Evolutionary conservation across 2,888 invertebrate genomes (phyloP).

Genomic region (Ceramica pisi): DNA sequence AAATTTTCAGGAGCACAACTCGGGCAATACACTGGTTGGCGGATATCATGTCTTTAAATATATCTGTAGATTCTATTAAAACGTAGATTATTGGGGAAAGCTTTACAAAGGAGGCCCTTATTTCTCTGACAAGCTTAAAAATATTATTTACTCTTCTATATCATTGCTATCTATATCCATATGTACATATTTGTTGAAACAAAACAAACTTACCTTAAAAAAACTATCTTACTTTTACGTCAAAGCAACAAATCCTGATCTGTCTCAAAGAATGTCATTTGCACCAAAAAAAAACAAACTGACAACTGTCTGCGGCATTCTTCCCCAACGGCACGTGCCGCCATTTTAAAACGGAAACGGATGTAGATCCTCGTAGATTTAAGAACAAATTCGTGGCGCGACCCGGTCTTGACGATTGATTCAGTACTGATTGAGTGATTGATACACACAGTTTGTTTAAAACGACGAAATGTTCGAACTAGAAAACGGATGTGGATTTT

Average conservation of each 20-base stretch:
- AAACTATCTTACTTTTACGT: background rate
- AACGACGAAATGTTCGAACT: constrained; percentile 20
- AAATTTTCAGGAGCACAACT: too few relatives aligned
- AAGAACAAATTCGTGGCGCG: constrained; percentile 71
- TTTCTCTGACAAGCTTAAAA: too few relatives aligned
- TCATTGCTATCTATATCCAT: too few relatives aligned
- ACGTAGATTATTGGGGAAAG: too few relatives aligned
- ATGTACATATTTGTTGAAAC: background rate
- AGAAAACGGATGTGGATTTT: constrained; percentile 34
- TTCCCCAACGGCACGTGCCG: constrained; percentile 56
- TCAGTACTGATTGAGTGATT: constrained; percentile 67
- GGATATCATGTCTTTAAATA: too few relatives aligned
- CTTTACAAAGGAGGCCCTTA: too few relatives aligned
- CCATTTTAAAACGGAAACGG: constrained; percentile 66
- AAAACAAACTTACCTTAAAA: background rate
- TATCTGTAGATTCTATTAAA: too few relatives aligned
- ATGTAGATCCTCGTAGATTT: constrained; percentile 68
- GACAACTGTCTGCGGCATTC: constrained; percentile 34
- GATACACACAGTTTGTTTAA: constrained; percentile 48
- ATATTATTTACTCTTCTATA: too few relatives aligned
- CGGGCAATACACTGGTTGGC: too few relatives aligned
- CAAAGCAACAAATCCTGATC: constrained; percentile 14
- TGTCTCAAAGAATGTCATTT: constrained; percentile 33
- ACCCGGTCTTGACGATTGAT: constrained; percentile 63
- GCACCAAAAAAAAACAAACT: constrained; percentile 43